phyloP scores from a whole-genome alignment of 1,140 invertebrate genomes.

The Pissodes strobi region DNA sequence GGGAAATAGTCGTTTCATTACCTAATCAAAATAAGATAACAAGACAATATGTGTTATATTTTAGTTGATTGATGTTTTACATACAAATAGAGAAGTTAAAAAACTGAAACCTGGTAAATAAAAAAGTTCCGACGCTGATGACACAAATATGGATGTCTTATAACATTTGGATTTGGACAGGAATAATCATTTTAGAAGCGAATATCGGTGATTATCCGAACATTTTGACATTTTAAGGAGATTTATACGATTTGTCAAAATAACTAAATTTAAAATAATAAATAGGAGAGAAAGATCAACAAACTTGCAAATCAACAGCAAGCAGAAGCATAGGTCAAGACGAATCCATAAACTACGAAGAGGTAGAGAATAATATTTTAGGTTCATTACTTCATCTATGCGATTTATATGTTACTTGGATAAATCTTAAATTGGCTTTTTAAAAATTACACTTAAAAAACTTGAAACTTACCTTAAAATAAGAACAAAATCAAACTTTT shows the following conservation, averaged over 20 bases:
- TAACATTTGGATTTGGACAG: not conserved
- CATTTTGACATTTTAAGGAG: not conserved
- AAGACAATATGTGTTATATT: not conserved
- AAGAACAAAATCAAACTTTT: constrained; percentile 47
- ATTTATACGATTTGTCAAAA: constrained; percentile 1
- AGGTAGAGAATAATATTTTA: not conserved
- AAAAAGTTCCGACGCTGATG: constrained; percentile 1
- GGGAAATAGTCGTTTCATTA: constrained; percentile 11
- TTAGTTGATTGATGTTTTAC: not conserved
- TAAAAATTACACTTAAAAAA: no score
- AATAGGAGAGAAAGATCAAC: constrained; percentile 12
- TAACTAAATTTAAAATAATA: not conserved
- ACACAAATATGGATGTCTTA: constrained; percentile 26
- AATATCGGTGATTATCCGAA: not conserved
- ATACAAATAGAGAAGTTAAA: not conserved
- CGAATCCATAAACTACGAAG: not conserved
- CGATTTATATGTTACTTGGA: no score
- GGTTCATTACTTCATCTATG: no score
- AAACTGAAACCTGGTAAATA: not conserved
- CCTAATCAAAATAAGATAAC: constrained; percentile 28
- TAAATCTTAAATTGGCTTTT: no score
- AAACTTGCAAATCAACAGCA: constrained; percentile 19
- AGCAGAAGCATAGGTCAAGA: constrained; percentile 22
- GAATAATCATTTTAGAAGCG: not conserved
- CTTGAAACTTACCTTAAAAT: constrained; percentile 49